Conservation (phyloP, 2,797 vertebrate species). For the Varecia variegata region DNA sequence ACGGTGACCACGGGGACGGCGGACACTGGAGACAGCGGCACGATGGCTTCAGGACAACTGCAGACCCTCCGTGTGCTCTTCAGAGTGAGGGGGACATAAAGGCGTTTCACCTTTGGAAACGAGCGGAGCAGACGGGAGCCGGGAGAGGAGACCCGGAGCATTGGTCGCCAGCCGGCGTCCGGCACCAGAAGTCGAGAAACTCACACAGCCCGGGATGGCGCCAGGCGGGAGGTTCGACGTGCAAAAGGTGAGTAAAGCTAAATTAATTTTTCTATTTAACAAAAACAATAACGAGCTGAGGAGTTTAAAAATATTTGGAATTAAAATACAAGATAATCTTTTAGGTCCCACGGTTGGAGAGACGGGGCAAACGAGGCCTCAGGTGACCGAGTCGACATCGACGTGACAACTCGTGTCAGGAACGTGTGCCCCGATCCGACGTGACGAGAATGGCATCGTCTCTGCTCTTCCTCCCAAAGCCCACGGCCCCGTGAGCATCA, state of each 20-base stretch:
- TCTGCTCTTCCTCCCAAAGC: not conserved
- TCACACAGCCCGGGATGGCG: too few relatives aligned
- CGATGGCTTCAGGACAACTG: not conserved
- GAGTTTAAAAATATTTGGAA: not conserved
- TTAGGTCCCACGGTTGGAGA: not conserved
- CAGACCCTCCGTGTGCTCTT: not conserved
- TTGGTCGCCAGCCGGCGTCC: not conserved
- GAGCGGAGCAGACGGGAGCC: not conserved
- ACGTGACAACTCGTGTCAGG: too few relatives aligned
- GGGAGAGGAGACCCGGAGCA: not conserved
- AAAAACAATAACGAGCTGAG: not conserved
- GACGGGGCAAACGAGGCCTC: not conserved
- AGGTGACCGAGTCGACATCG: fast-evolving
- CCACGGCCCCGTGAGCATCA: not conserved
- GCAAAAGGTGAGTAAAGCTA: not conserved
- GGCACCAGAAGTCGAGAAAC: not conserved
- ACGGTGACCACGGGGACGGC: too few relatives aligned
- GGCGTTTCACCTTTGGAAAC: not conserved
- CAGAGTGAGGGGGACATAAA: not conserved
- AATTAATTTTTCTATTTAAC: not conserved
- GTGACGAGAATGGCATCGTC: not conserved
- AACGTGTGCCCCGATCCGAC: not conserved
- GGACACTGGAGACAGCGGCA: not conserved
- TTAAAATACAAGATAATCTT: not conserved
- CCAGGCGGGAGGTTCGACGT: not conserved